Evolutionary conservation across 2,113 vertebrate genomes (phyloP).

Genomic region (Capreolus pygargus): DNA sequence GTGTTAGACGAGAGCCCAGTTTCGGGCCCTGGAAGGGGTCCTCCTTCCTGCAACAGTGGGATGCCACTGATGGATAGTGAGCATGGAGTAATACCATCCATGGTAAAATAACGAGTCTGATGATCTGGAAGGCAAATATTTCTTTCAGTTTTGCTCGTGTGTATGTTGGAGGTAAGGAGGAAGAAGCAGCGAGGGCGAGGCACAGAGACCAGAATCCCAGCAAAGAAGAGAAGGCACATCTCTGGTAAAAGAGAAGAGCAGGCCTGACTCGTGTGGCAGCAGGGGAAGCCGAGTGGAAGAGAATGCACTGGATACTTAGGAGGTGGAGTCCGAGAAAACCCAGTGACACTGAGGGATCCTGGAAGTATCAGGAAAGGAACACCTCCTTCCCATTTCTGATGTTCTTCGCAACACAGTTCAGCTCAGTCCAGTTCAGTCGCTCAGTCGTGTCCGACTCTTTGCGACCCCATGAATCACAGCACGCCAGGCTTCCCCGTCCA

Average conservation of each 20-base stretch:
- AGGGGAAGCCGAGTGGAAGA: background rate
- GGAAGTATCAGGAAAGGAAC: background rate
- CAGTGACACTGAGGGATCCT: rapidly evolving
- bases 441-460: too few species aligned
- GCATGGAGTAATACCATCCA: background rate
- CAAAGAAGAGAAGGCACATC: background rate
- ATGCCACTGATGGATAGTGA: background rate
- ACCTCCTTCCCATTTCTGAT: background rate
- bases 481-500: too few species aligned
- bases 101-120: background rate
- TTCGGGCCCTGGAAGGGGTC: background rate
- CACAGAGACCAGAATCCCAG: background rate
- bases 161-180: too few species aligned
- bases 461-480: too few species aligned
- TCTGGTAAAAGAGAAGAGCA: background rate
- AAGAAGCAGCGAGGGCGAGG: rapidly evolving
- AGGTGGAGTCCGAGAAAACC: background rate
- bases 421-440: too few species aligned
- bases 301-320: too few species aligned
- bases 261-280: background rate
- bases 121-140: background rate
- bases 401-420: background rate
- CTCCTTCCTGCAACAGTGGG: background rate
- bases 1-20: background rate
- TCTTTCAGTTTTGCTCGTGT: background rate